Evolutionary conservation across 2,888 invertebrate species (phyloP), one percentile per base, ranked within the genome.

Genomic region (Pedicia rivosa): DNA sequence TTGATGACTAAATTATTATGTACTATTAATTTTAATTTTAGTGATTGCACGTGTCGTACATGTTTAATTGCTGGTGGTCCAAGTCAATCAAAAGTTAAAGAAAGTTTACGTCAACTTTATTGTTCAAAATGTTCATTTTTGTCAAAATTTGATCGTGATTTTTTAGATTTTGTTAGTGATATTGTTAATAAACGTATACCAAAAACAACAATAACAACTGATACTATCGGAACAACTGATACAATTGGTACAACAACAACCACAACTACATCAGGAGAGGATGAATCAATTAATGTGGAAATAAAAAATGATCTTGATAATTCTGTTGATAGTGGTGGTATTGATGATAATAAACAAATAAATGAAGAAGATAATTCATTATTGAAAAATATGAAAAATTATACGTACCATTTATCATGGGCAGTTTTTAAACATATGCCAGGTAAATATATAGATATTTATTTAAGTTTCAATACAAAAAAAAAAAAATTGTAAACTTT

Each of bases 371-470:
- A n/a, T n/a, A n/a, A n/a, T n/a, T n/a, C n/a, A n/a, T n/a, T n/a
- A n/a, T n/a, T n/a, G n/a, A n/a, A n/a, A n/a, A n/a, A n/a, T n/a
- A n/a, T n/a, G n/a, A n/a, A n/a, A n/a, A n/a, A n/a, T n/a, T n/a
- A n/a, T n/a, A n/a, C n/a, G n/a, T 35, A 61, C 45, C 61, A 61
- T 42, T 48, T 62, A 26, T 53, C 59, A 36, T 62, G 61, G 61
- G 58, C 56, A 14, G 57, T 62, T 14, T 62, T 62, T 38, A 55
- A 55, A 36, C 58, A 62, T 47, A 43, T 60, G 35, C 50, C 49
- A 44, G 50, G 54, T 55, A 45, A 42, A 8, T 24, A 8, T 24
- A 5, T 5, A 10, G 8, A 5, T 24, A 10, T 5, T 24, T 24
- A 24, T 10, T 4, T 24, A 7, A 5, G 8, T 10, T 24, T 24